Percentiles rank a stretch among this genome's conserved stretches.
These are phyloP conservation scores for Gulo gulo DNA, from an alignment of 2,113 vertebrate species.

Conservation along the genomic window DNA sequence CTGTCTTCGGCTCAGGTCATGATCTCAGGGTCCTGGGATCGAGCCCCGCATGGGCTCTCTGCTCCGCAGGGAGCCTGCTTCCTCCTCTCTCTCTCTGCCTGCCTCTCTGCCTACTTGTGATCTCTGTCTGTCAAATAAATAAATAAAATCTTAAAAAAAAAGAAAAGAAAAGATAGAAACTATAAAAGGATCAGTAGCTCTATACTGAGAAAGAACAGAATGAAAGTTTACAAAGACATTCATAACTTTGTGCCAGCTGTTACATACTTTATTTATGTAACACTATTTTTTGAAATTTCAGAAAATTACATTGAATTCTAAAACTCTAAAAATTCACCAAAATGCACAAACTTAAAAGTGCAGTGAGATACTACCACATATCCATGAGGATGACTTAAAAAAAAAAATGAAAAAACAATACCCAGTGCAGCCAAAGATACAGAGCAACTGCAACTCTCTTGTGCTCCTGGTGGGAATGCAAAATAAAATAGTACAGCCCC, in stretches of 20 bases:
- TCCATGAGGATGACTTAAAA: background rate
- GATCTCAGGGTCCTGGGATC: no score
- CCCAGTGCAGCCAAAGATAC: background rate
- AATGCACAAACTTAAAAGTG: background rate
- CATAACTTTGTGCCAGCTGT: background rate
- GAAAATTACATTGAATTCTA: background rate
- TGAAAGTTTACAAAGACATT: background rate
- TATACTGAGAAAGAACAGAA: background rate
- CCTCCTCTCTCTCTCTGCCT: no score
- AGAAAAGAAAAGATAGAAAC: background rate
- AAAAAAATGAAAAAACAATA: background rate
- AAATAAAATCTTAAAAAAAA: no score
- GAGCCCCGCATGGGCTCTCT: no score
- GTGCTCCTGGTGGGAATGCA: background rate
- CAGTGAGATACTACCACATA: background rate
- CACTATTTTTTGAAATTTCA: background rate
- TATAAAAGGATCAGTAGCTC: background rate
- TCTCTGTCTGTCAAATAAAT: no score
- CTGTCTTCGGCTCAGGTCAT: no score
- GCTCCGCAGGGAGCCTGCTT: no score
- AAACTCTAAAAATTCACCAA: background rate
- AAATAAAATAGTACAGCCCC: background rate
- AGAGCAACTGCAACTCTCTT: background rate
- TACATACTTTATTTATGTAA: background rate
- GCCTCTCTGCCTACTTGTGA: no score